phyloP scores from a whole-genome alignment of 1,140 invertebrate species.

The Cotesia typhae region DNA sequence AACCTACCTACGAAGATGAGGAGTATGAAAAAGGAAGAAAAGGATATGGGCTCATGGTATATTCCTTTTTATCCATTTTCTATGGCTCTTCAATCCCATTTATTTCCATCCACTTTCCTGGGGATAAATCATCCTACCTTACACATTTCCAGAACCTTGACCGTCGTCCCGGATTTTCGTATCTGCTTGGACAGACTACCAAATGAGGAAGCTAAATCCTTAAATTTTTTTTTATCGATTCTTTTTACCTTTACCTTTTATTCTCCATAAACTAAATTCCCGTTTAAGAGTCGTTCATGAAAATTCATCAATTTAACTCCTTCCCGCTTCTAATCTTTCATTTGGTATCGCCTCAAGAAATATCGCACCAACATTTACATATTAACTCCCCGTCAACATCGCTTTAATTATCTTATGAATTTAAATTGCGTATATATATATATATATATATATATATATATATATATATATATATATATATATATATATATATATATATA shows the following conservation, averaged over 20 bases:
- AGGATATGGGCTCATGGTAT: conserved; percentile 13
- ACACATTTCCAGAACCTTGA: conserved; percentile 41
- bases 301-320: no score
- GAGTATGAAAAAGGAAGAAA: conserved; percentile 15
- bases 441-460: no score
- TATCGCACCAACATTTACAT: no score
- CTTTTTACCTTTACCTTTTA: neutral
- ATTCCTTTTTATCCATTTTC: conserved; percentile 16
- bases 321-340: no score
- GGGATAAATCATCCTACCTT: conserved; percentile 40
- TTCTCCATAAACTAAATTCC: conserved; percentile 14
- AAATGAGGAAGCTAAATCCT: conserved; percentile 32
- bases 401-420: no score
- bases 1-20: conserved; percentile 2
- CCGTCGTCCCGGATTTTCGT: conserved; percentile 39
- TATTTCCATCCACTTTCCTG: conserved; percentile 39
- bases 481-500: no score
- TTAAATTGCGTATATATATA: no score
- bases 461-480: no score
- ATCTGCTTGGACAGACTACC: conserved; percentile 30
- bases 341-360: neutral
- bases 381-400: no score
- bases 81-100: conserved; percentile 41
- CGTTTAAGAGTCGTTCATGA: conserved; percentile 19
- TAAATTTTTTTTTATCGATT: conserved; percentile 14